These are phyloP conservation scores for Rhyacichthys aspro DNA, from an alignment of 2,797 vertebrate genomes.

Conservation along the genomic window DNA sequence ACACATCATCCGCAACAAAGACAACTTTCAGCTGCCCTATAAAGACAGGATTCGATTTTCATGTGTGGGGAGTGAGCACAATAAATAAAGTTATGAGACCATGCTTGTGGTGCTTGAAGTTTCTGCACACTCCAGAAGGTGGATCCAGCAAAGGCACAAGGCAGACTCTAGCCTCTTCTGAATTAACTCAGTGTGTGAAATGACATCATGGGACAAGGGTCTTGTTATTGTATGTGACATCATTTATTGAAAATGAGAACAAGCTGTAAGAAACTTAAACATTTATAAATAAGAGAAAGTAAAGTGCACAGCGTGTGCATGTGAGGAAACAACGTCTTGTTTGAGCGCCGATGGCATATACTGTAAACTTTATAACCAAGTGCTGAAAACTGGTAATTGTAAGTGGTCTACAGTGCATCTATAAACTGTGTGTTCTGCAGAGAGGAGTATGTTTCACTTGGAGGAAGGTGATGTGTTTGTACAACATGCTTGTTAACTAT, in stretches of 20 bases:
- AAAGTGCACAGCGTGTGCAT: not conserved
- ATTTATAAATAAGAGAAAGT: not conserved
- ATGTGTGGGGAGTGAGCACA: not conserved
- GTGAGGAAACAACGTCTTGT: not conserved
- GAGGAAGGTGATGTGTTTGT: slow-evolving; percentile 31
- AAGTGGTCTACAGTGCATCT: slow-evolving; percentile 1
- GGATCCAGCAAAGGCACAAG: slow-evolving; percentile 33
- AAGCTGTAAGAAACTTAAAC: slow-evolving; percentile 14
- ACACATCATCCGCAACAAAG: slow-evolving; percentile 47
- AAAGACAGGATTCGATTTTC: slow-evolving; percentile 34
- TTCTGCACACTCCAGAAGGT: slow-evolving; percentile 18
- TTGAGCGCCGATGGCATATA: not conserved
- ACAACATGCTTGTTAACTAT: slow-evolving; percentile 30
- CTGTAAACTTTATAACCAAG: slow-evolving; percentile 5
- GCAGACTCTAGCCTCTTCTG: slow-evolving; percentile 37
- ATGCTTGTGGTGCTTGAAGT: slow-evolving; percentile 19
- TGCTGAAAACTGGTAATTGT: not conserved
- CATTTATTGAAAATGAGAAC: slow-evolving; percentile 48
- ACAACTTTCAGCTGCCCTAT: slow-evolving; percentile 33
- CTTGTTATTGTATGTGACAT: slow-evolving; percentile 54
- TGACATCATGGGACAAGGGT: slow-evolving; percentile 51
- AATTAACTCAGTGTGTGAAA: slow-evolving; percentile 49
- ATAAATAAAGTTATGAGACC: slow-evolving; percentile 30
- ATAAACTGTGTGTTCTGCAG: not conserved
- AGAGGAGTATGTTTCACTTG: slow-evolving; percentile 30